phyloP scores from a whole-genome alignment of 2,797 vertebrate species.

The Fistularia tabacaria region DNA sequence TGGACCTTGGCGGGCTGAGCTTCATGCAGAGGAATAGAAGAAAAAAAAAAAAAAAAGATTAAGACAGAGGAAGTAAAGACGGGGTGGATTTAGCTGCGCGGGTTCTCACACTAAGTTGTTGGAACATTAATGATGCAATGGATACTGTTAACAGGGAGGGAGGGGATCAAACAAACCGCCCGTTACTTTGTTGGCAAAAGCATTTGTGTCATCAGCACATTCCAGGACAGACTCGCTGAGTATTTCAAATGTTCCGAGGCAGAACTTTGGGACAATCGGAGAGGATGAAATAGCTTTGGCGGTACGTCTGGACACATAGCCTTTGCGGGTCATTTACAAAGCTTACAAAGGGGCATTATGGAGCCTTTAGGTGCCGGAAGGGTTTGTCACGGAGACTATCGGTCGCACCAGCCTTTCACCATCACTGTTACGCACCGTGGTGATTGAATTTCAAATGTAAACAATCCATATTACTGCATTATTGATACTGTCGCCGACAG shows the following conservation, averaged over 20 bases:
- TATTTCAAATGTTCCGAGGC: slow-evolving; percentile 12
- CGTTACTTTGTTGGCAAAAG: too few relatives aligned
- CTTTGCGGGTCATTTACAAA: too few relatives aligned
- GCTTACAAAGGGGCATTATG: too few relatives aligned
- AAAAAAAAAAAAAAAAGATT: slow-evolving; percentile 18
- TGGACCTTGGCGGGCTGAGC: background rate
- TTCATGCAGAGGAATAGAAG: too few relatives aligned
- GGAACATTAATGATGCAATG: slow-evolving; percentile 23
- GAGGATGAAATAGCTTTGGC: background rate
- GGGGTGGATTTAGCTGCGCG: slow-evolving; percentile 34
- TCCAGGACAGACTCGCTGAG: slow-evolving; percentile 5
- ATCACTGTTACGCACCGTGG: too few relatives aligned
- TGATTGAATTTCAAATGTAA: too few relatives aligned
- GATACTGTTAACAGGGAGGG: slow-evolving; percentile 10
- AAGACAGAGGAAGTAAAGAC: slow-evolving; percentile 24
- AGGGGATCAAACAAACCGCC: background rate
- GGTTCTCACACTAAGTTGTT: slow-evolving; percentile 39
- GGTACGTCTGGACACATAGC: too few relatives aligned
- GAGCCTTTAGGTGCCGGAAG: too few relatives aligned
- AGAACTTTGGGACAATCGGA: background rate
- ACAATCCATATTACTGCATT: too few relatives aligned
- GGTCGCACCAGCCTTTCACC: too few relatives aligned
- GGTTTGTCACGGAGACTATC: too few relatives aligned
- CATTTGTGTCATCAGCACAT: slow-evolving; percentile 19
- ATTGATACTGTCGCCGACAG: too few relatives aligned